Conservation (phyloP, 2,113 vertebrate species). For the Tenrec ecaudatus region DNA sequence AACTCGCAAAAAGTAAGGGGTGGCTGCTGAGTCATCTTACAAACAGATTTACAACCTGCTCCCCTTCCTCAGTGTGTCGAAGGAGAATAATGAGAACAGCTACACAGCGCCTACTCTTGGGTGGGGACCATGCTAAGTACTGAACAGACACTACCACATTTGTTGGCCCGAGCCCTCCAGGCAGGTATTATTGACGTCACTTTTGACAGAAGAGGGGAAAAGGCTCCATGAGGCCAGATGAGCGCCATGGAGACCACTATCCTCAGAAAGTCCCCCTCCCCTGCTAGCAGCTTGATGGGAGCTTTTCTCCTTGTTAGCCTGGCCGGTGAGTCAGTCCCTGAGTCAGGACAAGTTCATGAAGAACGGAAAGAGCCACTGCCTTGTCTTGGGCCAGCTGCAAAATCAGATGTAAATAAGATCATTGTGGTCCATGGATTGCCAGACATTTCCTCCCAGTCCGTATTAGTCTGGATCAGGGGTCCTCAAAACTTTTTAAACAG, state of each 20-base stretch:
- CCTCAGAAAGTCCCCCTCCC: neutral
- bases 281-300: neutral
- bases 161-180: neutral
- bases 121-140: fast-evolving
- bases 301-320: neutral
- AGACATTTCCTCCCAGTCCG: neutral
- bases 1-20: neutral
- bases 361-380: no score
- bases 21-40: neutral
- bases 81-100: no score
- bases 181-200: fast-evolving
- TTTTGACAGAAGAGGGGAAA: neutral
- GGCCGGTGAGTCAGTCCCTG: no score
- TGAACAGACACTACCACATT: fast-evolving
- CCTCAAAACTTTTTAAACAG: no score
- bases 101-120: neutral
- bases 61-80: neutral
- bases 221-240: neutral
- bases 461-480: no score
- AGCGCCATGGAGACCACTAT: no score
- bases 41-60: neutral
- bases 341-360: no score
- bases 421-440: neutral
- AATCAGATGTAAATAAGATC: neutral
- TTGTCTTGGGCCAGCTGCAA: neutral